These are phyloP conservation scores for Poeciliopsis gracilis DNA, from an alignment of 2,797 vertebrate genomes.

Conservation along the genomic window DNA sequence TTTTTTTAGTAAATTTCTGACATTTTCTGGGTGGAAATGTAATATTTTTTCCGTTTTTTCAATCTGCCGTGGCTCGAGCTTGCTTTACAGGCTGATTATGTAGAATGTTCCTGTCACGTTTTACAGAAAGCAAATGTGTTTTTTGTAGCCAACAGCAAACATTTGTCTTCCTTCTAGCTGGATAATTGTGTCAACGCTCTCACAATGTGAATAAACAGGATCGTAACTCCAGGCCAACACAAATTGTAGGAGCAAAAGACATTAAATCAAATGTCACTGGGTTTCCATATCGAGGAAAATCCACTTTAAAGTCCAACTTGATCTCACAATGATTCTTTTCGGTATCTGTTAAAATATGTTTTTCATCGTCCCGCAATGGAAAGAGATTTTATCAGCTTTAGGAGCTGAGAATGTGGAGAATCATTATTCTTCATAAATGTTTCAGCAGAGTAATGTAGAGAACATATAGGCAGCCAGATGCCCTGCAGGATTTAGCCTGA, in stretches of 20 bases:
- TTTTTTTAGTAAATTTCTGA: no score
- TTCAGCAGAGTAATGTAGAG: slow-evolving; percentile 9
- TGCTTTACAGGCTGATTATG: no score
- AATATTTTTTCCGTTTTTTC: no score
- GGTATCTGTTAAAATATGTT: neutral
- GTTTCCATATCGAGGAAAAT: no score
- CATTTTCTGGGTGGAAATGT: no score
- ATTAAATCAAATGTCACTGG: neutral
- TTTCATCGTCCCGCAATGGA: neutral
- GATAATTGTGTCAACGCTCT: neutral
- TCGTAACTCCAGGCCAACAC: neutral
- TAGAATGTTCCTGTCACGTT: neutral
- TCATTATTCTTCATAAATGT: slow-evolving; percentile 13
- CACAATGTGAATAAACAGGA: neutral
- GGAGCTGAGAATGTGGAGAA: slow-evolving; percentile 4
- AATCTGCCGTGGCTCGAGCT: no score
- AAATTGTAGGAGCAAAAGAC: neutral
- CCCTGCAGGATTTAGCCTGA: slow-evolving; percentile 5
- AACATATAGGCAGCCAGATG: neutral
- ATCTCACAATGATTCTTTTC: neutral
- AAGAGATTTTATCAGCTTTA: neutral
- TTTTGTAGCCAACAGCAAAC: neutral
- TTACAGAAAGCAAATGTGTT: neutral
- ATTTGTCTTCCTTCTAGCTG: neutral
- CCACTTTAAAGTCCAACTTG: neutral